phyloP scores from a whole-genome alignment of 2,888 invertebrate genomes.

The Cerastis leucographa region DNA sequence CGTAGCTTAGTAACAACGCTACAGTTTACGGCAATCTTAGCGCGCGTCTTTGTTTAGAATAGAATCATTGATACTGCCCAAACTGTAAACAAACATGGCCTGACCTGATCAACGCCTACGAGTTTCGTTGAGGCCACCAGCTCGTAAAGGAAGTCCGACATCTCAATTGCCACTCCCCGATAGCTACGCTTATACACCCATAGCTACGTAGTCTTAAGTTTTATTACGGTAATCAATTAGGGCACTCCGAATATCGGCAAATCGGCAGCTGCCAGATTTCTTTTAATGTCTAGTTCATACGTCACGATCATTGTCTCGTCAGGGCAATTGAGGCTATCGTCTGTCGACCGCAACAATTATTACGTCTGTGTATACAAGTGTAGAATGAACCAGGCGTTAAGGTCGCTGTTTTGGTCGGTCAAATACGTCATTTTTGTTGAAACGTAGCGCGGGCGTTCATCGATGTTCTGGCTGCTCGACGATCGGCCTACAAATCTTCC shows the following conservation, averaged over 20 bases:
- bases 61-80: constrained; percentile 5
- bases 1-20: constrained; percentile 9
- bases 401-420: constrained; percentile 28
- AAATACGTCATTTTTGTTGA: constrained; percentile 18
- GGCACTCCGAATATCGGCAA: constrained; percentile 5
- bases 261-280: constrained; percentile 25
- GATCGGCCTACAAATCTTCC: constrained; percentile 10
- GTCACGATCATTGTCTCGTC: constrained; percentile 40
- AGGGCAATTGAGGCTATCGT: constrained; percentile 43
- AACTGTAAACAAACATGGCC: constrained; percentile 24
- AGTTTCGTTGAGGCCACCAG: constrained; percentile 15
- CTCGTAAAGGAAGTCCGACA: constrained; percentile 13
- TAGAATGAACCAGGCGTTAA: constrained; percentile 30
- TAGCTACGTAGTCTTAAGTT: constrained; percentile 6
- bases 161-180: constrained; percentile 25
- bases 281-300: constrained; percentile 10
- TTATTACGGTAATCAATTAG: constrained; percentile 26
- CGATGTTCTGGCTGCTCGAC: constrained; percentile 10
- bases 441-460: constrained; percentile 17
- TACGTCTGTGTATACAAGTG: constrained; percentile 33
- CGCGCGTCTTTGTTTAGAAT: not conserved
- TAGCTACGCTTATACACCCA: constrained; percentile 2
- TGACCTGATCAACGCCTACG: constrained; percentile 24
- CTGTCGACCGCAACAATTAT: constrained; percentile 25
- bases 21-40: not conserved